Evolutionary conservation across 2,113 vertebrate genomes (phyloP).

Genomic region (Bolborhynchus lineola): DNA sequence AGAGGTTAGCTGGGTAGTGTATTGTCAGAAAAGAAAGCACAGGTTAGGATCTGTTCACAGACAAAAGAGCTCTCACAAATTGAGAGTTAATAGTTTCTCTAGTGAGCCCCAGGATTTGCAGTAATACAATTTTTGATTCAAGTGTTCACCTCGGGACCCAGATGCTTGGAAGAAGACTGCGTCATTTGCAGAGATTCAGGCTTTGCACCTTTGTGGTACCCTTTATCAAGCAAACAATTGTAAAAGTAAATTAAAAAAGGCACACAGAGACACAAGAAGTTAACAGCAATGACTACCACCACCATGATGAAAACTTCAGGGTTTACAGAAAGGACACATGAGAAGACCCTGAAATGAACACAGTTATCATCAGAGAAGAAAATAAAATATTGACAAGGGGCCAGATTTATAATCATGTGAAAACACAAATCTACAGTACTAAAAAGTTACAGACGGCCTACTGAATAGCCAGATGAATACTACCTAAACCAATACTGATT

Average conservation of each 20-base stretch:
- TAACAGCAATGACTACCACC: background rate
- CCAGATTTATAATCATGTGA: background rate
- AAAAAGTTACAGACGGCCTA: background rate
- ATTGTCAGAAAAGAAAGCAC: constrained; percentile 12
- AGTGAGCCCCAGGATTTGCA: constrained; percentile 15
- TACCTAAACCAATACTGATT: background rate
- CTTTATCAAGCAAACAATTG: constrained; percentile 42
- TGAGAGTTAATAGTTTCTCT: constrained; percentile 44
- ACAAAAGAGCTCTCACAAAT: constrained; percentile 45
- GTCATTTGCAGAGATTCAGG: constrained; percentile 31
- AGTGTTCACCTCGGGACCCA: constrained; percentile 42
- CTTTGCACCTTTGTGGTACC: constrained; percentile 20
- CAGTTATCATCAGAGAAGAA: background rate
- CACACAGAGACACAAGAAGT: background rate
- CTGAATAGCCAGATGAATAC: background rate
- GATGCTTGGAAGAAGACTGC: constrained; percentile 10
- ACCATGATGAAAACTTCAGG: background rate
- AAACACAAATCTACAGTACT: background rate
- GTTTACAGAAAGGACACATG: background rate
- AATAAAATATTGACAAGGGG: background rate
- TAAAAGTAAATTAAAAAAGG: constrained; percentile 53
- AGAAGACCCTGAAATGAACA: background rate
- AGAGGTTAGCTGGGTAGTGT: background rate
- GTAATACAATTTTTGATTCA: constrained; percentile 49
- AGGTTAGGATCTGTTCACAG: background rate